Base-by-base conservation (phyloP, 2,113 vertebrate genomes). In the Sapayoa aenigma region DNA sequence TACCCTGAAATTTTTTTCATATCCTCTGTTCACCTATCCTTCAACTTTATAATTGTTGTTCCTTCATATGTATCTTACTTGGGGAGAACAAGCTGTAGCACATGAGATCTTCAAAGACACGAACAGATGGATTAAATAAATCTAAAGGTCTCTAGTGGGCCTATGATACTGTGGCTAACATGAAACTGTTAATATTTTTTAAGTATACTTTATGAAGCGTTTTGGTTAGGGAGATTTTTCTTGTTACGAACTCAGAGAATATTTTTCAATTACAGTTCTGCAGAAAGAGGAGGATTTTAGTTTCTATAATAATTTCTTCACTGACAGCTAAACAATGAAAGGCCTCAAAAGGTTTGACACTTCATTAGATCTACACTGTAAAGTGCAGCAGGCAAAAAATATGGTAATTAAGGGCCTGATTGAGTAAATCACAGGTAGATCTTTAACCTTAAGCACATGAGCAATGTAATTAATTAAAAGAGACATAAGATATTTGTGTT, bases 321-420 rank as follows among this genome's bases (percentile, higher is more conserved):
- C 94, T 96, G 94, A 97, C 96, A 96, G 88, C 90, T 96, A 88
- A 95, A 96, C 95, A 95, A 96, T 96, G 91, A 88, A 91, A 95
- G 94, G 94, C 94, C 95, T 96, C 92, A 95, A 90, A 91, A 97
- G 96, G 95, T 95, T 96, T 96, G 94, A 95, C 95, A 97, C 76
- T 95, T 96, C 91, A 95, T 96, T 95, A 95, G 92, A 91, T 95
- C 93, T 91, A 77, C 85, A 31, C 60, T 75, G 73, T 83, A 39
- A 94, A 94, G 85, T 92, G 85, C 84, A 94, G 92, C 71, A 92
- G 63, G 94, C 82, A 95, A 95, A 93, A 96, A 95, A 84, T 77
- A 90, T 83, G 52, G 60, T 96, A 95, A 97, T 96, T 90, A 90
- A 93, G 72, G 95, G 58, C 82, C 95, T 88, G 82, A 96, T 96